Evolutionary conservation across 2,113 vertebrate genomes (phyloP), one percentile per base, ranked within the genome.

Genomic region (Machaerirhynchus nigripectus): DNA sequence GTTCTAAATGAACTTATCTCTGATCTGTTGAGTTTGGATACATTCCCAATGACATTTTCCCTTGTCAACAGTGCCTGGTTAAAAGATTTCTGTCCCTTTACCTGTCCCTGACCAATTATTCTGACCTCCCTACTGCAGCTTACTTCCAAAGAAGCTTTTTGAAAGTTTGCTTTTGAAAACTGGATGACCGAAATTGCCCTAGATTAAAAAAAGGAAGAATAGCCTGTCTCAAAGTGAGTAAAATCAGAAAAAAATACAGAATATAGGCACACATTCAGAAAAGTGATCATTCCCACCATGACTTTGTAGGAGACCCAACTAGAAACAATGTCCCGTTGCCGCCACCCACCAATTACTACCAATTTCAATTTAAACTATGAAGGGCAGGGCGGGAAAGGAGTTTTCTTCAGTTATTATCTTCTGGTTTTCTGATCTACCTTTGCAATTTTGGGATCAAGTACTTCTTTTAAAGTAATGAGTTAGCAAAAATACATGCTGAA

Each of bases 381-480:
- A 22, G 63, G n/a, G n/a, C n/a, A n/a, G n/a, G n/a, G n/a, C n/a
- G n/a, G n/a, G n/a, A n/a, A n/a, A n/a, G n/a, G n/a, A 33, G 64
- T 3, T 42, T 92, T 94, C 35, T 70, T 61, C 23, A 86, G 49
- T 89, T 69, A 42, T 79, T 96, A 77, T 75, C 64, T 89, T 94
- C 87, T 39, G 27, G 3, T 46, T 63, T 89, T 60, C 35, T 68
- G 1, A 68, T 52, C 28, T 60, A 57, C n/a, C 46, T 94, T 95
- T 95, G 79, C 96, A n/a, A 83, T 91, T 69, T 53, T 47, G 57
- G 22, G 35, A 52, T 78, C n/a, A 96, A 87, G 40, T 73, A 69
- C 22, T 84, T 87, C 52, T 77, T 91, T 44, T n/a, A 96, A 94
- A 95, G 14, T 49, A 96, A 83, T 56, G 71, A 94, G 21, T 87